Evolutionary conservation across 2,797 vertebrate species (phyloP).

Genomic region (Diglossa cyanea): DNA sequence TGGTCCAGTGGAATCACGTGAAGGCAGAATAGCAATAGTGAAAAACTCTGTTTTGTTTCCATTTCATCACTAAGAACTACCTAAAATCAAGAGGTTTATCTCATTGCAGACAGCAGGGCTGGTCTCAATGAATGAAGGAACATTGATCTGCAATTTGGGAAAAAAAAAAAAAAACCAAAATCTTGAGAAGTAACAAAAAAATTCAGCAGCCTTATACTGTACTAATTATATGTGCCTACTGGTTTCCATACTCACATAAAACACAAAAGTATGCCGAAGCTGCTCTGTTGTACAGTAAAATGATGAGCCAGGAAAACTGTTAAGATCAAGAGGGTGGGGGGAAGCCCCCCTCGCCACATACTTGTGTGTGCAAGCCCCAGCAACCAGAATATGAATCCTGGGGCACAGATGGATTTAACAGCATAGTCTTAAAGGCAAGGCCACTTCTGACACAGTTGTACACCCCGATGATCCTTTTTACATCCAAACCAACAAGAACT

Average conservation of each 20-base stretch:
- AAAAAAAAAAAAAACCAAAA: background rate
- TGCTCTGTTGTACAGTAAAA: background rate
- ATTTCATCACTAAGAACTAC: background rate
- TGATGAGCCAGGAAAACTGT: background rate
- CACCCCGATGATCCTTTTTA: accelerated
- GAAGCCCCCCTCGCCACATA: background rate
- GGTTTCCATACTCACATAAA: background rate
- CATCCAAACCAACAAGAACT: background rate
- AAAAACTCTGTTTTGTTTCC: background rate
- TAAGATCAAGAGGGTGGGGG: accelerated
- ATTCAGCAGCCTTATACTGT: background rate
- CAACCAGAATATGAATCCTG: background rate
- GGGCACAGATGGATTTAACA: accelerated
- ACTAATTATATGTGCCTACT: background rate
- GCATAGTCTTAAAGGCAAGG: background rate
- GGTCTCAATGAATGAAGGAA: background rate
- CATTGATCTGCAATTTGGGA: background rate
- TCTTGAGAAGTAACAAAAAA: background rate
- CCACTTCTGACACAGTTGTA: background rate
- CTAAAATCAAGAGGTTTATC: background rate
- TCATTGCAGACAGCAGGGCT: background rate
- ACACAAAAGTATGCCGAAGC: background rate
- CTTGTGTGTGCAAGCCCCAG: no score
- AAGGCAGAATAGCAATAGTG: background rate
- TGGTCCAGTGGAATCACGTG: accelerated